phyloP scores from a whole-genome alignment of 2,888 invertebrate genomes.

The Eupsilia transversa region DNA sequence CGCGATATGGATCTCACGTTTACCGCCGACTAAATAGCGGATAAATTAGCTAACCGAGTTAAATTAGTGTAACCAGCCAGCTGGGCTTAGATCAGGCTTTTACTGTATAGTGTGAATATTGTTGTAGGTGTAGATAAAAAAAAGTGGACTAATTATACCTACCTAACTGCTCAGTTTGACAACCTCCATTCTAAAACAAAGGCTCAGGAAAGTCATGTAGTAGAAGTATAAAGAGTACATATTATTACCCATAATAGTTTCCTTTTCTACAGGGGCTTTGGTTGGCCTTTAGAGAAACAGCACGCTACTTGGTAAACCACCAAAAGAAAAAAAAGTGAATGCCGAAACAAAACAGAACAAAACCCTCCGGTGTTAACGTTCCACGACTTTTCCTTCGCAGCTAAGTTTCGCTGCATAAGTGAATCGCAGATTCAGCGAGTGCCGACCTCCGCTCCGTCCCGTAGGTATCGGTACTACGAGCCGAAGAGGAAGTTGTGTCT shows the following conservation, averaged over 20 bases:
- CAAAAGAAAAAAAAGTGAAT: slow-evolving; percentile 18
- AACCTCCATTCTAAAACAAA: neutral
- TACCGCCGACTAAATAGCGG: slow-evolving; percentile 86
- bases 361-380: slow-evolving; percentile 69
- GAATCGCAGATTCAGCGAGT: slow-evolving; percentile 77
- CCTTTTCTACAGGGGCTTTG: neutral
- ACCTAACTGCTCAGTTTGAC: neutral
- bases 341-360: slow-evolving; percentile 52
- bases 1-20: slow-evolving; percentile 89
- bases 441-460: slow-evolving; percentile 73
- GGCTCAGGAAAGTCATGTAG: neutral
- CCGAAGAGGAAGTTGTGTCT: slow-evolving; percentile 73
- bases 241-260: neutral
- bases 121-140: neutral
- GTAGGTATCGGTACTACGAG: slow-evolving; percentile 70
- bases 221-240: neutral
- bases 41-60: slow-evolving; percentile 88
- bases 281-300: neutral
- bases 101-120: slow-evolving; percentile 25
- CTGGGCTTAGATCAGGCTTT: slow-evolving; percentile 66
- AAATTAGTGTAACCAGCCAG: slow-evolving; percentile 81
- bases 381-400: slow-evolving; percentile 71
- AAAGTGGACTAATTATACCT: neutral
- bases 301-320: neutral
- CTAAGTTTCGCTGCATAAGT: slow-evolving; percentile 79